These are phyloP conservation scores for Macropodus opercularis DNA, from an alignment of 2,797 vertebrate genomes.

Conservation along the genomic window DNA sequence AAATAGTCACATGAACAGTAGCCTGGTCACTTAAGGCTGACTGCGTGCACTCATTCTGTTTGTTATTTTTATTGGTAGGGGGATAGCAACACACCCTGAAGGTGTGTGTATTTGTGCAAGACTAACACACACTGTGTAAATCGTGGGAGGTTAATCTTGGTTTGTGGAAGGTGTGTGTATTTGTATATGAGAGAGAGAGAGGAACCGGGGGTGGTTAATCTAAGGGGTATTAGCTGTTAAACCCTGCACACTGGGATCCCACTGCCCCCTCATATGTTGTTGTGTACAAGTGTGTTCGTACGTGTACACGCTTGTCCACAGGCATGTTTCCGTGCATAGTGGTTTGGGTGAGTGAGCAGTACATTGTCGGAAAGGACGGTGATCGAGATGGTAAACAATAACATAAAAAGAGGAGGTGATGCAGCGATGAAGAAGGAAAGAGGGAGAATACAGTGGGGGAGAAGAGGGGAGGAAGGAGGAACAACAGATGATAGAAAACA, in stretches of 20 bases:
- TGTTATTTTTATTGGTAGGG: conserved; percentile 68
- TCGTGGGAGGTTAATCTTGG: conserved; percentile 75
- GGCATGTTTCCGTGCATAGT: conserved; percentile 62
- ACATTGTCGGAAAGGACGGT: conserved; percentile 43
- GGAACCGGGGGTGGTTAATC: conserved; percentile 80
- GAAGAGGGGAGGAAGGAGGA: background rate
- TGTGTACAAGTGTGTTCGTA: conserved; percentile 41
- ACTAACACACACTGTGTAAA: conserved; percentile 69
- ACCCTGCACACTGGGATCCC: conserved; percentile 79
- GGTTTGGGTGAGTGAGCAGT: conserved; percentile 45
- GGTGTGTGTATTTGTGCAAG: conserved; percentile 54
- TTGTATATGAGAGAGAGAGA: conserved; percentile 44
- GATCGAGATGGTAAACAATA: conserved; percentile 46
- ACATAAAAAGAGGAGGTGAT: conserved; percentile 20
- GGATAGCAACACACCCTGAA: conserved; percentile 65
- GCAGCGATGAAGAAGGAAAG: conserved; percentile 29
- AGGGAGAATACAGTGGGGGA: conserved; percentile 8
- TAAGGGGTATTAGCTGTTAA: conserved; percentile 83
- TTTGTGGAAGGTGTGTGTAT: conserved; percentile 63
- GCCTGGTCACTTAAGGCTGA: conserved; percentile 71
- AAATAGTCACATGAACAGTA: conserved; percentile 70
- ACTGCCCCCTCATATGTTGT: conserved; percentile 76
- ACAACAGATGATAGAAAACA: conserved; percentile 3
- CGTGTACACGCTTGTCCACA: conserved; percentile 52
- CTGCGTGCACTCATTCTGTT: conserved; percentile 65